Evolutionary conservation across 1,140 invertebrate species (phyloP).

Genomic region (Luehdorfia chinensis): DNA sequence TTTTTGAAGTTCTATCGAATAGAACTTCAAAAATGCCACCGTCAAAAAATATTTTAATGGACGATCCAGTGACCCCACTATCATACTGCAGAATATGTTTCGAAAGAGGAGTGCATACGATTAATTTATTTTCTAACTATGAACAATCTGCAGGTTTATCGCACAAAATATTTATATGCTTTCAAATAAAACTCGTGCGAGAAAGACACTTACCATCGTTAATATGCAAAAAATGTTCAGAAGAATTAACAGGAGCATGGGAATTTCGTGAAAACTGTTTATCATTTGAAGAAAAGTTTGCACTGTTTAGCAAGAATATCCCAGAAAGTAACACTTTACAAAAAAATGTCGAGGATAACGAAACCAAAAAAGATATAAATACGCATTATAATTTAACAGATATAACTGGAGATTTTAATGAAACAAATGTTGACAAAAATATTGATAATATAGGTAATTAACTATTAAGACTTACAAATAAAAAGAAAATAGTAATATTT

Average conservation of each 20-base stretch:
- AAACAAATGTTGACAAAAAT: neutral
- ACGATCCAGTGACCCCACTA: too few species aligned
- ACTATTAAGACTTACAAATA: neutral
- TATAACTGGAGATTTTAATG: neutral
- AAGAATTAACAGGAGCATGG: slow-evolving; percentile 43
- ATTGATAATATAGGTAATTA: neutral
- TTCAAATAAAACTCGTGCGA: slow-evolving; percentile 38
- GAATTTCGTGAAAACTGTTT: slow-evolving; percentile 52
- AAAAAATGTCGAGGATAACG: slow-evolving; percentile 9
- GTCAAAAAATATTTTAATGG: too few species aligned
- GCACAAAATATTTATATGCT: slow-evolving; percentile 49
- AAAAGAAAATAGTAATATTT: neutral
- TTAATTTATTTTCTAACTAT: slow-evolving; percentile 32
- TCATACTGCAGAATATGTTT: slow-evolving; percentile 62
- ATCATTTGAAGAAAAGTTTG: slow-evolving; percentile 41
- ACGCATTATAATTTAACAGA: slow-evolving; percentile 1
- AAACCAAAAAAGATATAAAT: neutral
- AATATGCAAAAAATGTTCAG: slow-evolving; percentile 47
- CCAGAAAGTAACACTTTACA: slow-evolving; percentile 7
- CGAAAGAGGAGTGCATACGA: slow-evolving; percentile 21
- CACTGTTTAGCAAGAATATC: slow-evolving; percentile 18
- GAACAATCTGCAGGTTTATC: slow-evolving; percentile 37
- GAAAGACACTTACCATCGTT: slow-evolving; percentile 37
- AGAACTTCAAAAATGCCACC: too few species aligned
- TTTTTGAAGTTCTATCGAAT: too few species aligned